Evolutionary conservation across 1,140 invertebrate genomes (phyloP).

Genomic region (Drosophila ironensis): DNA sequence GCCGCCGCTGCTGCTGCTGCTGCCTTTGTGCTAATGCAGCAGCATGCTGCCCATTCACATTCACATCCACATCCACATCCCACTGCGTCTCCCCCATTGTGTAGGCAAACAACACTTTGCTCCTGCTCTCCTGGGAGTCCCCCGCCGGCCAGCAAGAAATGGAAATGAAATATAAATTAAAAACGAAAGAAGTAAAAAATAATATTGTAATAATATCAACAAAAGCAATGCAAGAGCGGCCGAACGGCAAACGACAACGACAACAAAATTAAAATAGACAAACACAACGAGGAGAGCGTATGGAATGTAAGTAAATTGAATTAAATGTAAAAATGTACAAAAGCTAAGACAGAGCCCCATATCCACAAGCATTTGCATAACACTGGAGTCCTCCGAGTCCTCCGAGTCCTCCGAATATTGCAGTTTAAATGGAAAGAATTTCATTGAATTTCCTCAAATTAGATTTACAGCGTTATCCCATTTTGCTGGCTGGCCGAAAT

Average conservation of each 20-base stretch:
- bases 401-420: too few relatives aligned
- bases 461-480: too few relatives aligned
- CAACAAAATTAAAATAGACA: slow-evolving; percentile 42
- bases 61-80: not conserved
- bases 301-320: slow-evolving; percentile 72
- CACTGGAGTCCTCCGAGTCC: not conserved
- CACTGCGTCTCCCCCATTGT: too few relatives aligned
- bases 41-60: slow-evolving; percentile 41
- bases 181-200: slow-evolving; percentile 29
- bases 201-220: too few relatives aligned
- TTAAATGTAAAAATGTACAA: slow-evolving; percentile 52
- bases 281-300: slow-evolving; percentile 8
- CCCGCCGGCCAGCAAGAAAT: slow-evolving; percentile 48
- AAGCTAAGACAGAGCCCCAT: not conserved
- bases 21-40: slow-evolving; percentile 71
- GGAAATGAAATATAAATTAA: slow-evolving; percentile 74
- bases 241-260: too few relatives aligned
- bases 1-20: slow-evolving; percentile 38
- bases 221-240: too few relatives aligned
- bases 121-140: slow-evolving; percentile 38
- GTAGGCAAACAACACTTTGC: not conserved
- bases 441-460: too few relatives aligned
- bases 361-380: slow-evolving; percentile 12
- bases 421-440: too few relatives aligned
- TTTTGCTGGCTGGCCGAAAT: too few relatives aligned